Base-by-base conservation (phyloP, 2,888 invertebrate species). In the Epinotia brunnichana region DNA sequence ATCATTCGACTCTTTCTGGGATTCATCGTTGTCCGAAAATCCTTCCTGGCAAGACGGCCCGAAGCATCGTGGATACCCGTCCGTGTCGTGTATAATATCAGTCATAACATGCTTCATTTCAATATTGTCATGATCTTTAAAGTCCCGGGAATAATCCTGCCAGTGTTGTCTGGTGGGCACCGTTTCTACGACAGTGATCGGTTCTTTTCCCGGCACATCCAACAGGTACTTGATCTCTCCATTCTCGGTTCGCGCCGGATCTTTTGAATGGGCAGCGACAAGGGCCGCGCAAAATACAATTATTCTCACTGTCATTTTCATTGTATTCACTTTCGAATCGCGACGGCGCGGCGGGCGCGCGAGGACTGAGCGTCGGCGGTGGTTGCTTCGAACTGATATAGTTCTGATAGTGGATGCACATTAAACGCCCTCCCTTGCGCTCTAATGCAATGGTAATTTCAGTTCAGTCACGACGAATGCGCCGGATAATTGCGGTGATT, bases 1-100 rank as follows among this genome's bases (percentile, higher is more conserved):
- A 77, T 95, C 95, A 75, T 95, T 94, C 19, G 95, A 84, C 57
- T 94, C 93, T 74, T 95, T 94, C 3, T 95, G 94, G 0, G 92
- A 90, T 76, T 89, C 84, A 77, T 87, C 82, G 39, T 86, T 82
- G 53, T 82, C 83, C 57, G 83, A 81, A 67, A 85, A 90, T 39
- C 87, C 87, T 76, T 88, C 87, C 77, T 92, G 91, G 76, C 93
- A 90, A 0, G 92, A 93, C 11, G 94, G 92, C 48, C 94, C 94
- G 48, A 89, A 93, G 64, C 94, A 94, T 19, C 93, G 85, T 1
- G 89, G 91, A 24, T 81, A 83, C 35, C 85, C 87, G 74, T 87
- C 83, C 1, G 87, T 82, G 73, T 92, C 91, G 67, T 92, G 88
- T 56, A 92, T 89, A n/a, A 90, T 87, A 76, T 90, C 90, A 0